These are phyloP conservation scores for Tiliqua scincoides DNA, from an alignment of 2,113 vertebrate species.

Conservation along the genomic window DNA sequence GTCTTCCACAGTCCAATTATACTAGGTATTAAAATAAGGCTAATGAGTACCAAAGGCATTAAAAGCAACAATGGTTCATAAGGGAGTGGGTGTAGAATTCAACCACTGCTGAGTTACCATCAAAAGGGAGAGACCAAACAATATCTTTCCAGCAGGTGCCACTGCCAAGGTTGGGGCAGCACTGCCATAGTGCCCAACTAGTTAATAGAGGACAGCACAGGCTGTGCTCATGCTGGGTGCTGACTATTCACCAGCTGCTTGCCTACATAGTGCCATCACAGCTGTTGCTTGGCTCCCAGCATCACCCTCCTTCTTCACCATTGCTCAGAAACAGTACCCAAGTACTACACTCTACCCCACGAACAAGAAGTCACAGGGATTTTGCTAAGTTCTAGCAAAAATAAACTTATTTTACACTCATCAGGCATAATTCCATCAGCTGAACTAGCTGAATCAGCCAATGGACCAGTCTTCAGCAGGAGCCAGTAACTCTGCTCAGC, in stretches of 20 bases:
- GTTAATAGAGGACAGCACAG: background rate
- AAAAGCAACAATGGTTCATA: conserved; percentile 39
- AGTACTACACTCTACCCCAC: background rate
- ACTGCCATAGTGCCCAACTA: background rate
- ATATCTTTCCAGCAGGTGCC: too few relatives aligned
- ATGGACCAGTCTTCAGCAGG: too few relatives aligned
- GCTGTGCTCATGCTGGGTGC: background rate
- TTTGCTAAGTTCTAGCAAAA: background rate
- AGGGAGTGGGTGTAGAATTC: background rate
- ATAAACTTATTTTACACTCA: background rate
- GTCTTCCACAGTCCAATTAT: conserved; percentile 51
- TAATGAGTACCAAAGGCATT: conserved; percentile 57
- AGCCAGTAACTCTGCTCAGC: too few relatives aligned
- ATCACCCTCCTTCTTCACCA: background rate
- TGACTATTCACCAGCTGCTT: background rate
- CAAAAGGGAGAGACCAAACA: background rate
- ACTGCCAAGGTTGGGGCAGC: too few relatives aligned
- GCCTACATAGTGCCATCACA: background rate
- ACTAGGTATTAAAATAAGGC: conserved; percentile 55
- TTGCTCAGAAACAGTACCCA: background rate
- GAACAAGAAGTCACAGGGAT: background rate
- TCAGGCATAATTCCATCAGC: background rate
- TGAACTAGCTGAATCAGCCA: background rate
- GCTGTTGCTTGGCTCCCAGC: background rate
- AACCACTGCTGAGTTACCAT: background rate